Evolutionary conservation across 2,888 invertebrate genomes (phyloP).

Genomic region (Leptarthrus brevirostris): DNA sequence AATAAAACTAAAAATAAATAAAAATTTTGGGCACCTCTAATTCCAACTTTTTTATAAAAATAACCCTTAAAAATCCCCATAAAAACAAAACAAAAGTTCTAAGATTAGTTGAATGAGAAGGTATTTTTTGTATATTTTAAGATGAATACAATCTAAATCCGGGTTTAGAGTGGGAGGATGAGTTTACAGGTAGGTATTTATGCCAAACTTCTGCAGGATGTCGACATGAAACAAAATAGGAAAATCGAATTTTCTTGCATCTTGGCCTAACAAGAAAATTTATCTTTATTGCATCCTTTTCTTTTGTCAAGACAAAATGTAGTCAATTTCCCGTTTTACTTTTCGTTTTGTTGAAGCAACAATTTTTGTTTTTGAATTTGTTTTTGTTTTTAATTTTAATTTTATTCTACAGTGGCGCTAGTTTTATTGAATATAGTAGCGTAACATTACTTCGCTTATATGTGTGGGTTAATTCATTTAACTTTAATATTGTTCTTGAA

Average conservation of each 20-base stretch:
- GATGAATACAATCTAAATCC: slow-evolving; percentile 99
- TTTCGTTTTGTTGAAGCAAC: slow-evolving; percentile 14
- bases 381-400: slow-evolving; percentile 30
- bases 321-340: background rate
- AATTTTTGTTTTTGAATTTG: slow-evolving; percentile 10
- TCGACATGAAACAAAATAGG: slow-evolving; percentile 68
- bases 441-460: slow-evolving; percentile 20
- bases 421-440: slow-evolving; percentile 19
- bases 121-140: slow-evolving; percentile 75
- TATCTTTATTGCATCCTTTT: background rate
- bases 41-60: background rate
- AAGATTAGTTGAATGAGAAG: slow-evolving; percentile 59
- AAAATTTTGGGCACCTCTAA: background rate
- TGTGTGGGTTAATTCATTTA: slow-evolving; percentile 23
- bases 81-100: no score
- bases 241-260: slow-evolving; percentile 58
- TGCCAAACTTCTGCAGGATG: slow-evolving; percentile 49
- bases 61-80: background rate
- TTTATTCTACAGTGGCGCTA: slow-evolving; percentile 12
- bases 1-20: no score
- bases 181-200: slow-evolving; percentile 94
- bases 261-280: background rate
- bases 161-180: slow-evolving; percentile 99
- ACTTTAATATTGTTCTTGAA: slow-evolving; percentile 12
- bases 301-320: slow-evolving; percentile 2